A percentile compares a stretch with the other conserved stretches of the same genome.
These are phyloP conservation scores for Sycophaga agraensis DNA, from an alignment of 1,140 invertebrate genomes.

Conservation along the genomic window DNA sequence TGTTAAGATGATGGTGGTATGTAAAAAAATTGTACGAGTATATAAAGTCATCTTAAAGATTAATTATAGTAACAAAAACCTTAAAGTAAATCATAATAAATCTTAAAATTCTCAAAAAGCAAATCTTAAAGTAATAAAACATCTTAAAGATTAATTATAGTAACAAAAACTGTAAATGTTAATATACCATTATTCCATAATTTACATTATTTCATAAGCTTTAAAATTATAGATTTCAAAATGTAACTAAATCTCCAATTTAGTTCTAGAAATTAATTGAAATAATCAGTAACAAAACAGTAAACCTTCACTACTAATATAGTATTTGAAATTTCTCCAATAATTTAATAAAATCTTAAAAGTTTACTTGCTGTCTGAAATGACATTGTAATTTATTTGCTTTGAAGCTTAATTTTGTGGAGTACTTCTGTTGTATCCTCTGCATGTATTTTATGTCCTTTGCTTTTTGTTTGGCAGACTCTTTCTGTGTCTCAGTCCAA, in stretches of 20 bases:
- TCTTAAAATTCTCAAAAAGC: no score
- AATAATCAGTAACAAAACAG: not conserved
- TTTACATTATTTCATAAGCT: constrained; percentile 5
- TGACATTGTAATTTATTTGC: constrained; percentile 85
- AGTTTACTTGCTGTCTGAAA: constrained; percentile 78
- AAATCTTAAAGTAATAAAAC: no score
- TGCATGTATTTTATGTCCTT: constrained; percentile 85
- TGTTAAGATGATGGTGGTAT: no score
- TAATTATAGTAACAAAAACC: no score
- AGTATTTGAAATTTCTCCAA: constrained; percentile 12
- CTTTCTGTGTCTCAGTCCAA: constrained; percentile 75
- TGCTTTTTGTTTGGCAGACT: constrained; percentile 70
- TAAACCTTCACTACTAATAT: not conserved
- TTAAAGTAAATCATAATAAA: no score
- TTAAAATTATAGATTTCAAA: constrained; percentile 3
- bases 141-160: no score
- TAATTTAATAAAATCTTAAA: constrained; percentile 55
- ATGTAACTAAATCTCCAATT: no score
- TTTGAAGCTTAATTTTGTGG: constrained; percentile 75
- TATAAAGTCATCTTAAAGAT: no score
- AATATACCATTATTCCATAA: not conserved
- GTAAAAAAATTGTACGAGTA: no score
- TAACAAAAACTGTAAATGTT: no score
- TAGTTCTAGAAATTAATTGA: no score
- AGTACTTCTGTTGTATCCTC: constrained; percentile 74